Percentiles rank a stretch among this genome's conserved stretches.
phyloP scores from a whole-genome alignment of 2,888 invertebrate species.

The Drosophila planitibia region DNA sequence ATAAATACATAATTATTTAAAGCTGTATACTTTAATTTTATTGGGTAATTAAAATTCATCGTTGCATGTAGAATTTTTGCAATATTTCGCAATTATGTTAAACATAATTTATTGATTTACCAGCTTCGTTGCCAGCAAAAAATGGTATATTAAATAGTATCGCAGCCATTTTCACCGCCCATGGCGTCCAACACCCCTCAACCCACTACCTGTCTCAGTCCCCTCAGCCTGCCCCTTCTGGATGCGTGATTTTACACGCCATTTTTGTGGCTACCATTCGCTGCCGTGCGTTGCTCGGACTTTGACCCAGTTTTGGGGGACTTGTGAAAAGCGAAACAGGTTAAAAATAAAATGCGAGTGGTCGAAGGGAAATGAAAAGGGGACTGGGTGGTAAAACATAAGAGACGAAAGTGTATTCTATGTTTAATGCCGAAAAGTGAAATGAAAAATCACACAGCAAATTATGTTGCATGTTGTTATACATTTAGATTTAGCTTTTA shows the following conservation, averaged over 20 bases:
- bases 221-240: neutral
- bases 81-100: neutral
- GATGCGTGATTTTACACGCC: constrained; percentile 43
- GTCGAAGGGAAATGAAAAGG: neutral
- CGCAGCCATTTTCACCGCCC: neutral
- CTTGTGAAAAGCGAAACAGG: constrained; percentile 53
- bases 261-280: constrained; percentile 29
- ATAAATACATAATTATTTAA: neutral
- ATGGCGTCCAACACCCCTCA: neutral
- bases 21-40: neutral
- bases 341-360: constrained; percentile 62
- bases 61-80: neutral
- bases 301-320: constrained; percentile 67
- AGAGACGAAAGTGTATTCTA: constrained; percentile 28
- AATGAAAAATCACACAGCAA: constrained; percentile 75
- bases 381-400: neutral
- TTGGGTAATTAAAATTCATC: neutral
- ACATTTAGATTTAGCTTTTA: constrained; percentile 9
- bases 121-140: neutral
- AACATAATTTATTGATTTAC: constrained; percentile 3
- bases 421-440: constrained; percentile 59
- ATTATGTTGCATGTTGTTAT: constrained; percentile 73
- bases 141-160: constrained; percentile 1
- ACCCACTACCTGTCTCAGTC: neutral
- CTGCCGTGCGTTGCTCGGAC: constrained; percentile 17